A percentile compares a stretch with the other conserved stretches of the same genome.
Evolutionary conservation across 2,797 vertebrate genomes (phyloP).

Genomic region (Neosilurus hyrtlii): DNA sequence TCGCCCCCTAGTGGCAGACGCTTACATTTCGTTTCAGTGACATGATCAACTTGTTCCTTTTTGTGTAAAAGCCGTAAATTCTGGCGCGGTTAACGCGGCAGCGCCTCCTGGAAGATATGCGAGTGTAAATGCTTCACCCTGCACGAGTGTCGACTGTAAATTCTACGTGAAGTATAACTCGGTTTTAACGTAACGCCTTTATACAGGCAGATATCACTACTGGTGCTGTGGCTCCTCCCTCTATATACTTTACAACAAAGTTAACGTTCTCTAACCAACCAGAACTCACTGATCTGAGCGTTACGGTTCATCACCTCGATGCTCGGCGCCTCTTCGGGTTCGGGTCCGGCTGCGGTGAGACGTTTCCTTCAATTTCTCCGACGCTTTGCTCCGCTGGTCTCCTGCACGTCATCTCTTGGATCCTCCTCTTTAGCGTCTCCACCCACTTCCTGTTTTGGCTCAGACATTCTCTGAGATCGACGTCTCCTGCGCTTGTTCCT

Average conservation of each 20-base stretch:
- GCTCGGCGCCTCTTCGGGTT: not conserved
- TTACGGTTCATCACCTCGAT: not conserved
- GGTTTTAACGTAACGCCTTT: not conserved
- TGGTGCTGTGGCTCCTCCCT: not conserved
- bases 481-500: not conserved
- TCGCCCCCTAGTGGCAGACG: not conserved
- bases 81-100: no score
- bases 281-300: not conserved
- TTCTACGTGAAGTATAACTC: no score
- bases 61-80: no score
- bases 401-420: not conserved
- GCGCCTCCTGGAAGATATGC: no score
- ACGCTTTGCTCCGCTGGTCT: not conserved
- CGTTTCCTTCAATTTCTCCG: not conserved
- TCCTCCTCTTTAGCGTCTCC: not conserved
- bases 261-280: not conserved
- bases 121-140: no score
- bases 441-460: not conserved
- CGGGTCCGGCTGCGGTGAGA: not conserved
- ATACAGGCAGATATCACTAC: not conserved
- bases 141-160: no score
- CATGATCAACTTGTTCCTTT: no score
- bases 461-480: not conserved
- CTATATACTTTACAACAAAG: not conserved
- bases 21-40: no score